Evolutionary conservation across 1,140 invertebrate species (phyloP).

Genomic region (Pseudomyrmex concolor): DNA sequence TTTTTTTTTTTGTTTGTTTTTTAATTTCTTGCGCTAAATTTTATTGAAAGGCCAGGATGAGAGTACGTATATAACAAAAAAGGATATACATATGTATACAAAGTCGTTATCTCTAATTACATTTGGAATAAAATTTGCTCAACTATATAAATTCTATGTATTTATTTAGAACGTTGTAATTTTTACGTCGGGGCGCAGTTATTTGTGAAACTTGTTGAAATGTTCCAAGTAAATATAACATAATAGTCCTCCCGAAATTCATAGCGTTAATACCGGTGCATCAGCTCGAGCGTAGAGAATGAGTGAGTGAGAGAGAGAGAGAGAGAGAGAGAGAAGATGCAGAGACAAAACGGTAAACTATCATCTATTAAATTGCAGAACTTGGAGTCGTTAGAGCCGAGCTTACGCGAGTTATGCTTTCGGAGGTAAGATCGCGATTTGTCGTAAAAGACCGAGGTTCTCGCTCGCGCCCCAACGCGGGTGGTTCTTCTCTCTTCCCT

Average conservation of each 20-base stretch:
- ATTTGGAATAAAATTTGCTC: neutral
- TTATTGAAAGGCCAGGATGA: too few relatives aligned
- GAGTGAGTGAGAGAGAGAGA: neutral
- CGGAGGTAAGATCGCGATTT: slow-evolving; percentile 57
- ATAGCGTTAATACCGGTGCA: slow-evolving; percentile 43
- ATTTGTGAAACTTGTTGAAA: neutral
- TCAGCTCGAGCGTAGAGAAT: slow-evolving; percentile 14
- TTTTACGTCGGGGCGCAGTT: neutral
- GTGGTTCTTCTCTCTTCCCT: too few relatives aligned
- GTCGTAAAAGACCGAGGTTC: slow-evolving; percentile 31
- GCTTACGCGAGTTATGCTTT: slow-evolving; percentile 57
- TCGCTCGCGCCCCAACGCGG: neutral
- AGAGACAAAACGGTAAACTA: slow-evolving; percentile 61
- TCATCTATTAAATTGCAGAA: slow-evolving; percentile 60
- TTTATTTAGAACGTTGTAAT: neutral
- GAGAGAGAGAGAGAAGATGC: slow-evolving; percentile 5
- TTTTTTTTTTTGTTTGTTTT: slow-evolving; percentile 1
- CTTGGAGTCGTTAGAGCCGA: slow-evolving; percentile 55
- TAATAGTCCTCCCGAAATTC: slow-evolving; percentile 25
- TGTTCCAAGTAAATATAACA: slow-evolving; percentile 19
- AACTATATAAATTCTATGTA: neutral
- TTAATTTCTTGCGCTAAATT: too few relatives aligned
- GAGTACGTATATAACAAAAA: too few relatives aligned
- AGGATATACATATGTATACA: too few relatives aligned
- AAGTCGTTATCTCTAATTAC: neutral